Conservation (phyloP, 2,797 vertebrate genomes). For the Siniperca scherzeri region DNA sequence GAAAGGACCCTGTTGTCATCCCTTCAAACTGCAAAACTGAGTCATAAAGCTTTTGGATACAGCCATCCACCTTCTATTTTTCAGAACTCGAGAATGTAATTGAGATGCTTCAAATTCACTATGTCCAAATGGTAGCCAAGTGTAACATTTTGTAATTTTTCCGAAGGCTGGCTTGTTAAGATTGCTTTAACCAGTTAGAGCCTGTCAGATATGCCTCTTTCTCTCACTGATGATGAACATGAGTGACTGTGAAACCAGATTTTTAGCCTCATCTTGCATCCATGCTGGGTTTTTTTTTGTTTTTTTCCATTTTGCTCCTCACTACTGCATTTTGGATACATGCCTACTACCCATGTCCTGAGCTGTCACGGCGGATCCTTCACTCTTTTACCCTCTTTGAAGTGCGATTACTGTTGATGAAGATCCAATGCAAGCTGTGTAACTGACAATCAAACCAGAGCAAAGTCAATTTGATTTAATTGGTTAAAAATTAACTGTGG, state of each 20-base stretch:
- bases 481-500: constrained; percentile 68
- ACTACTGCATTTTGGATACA: constrained; percentile 37
- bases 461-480: constrained; percentile 76
- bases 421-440: constrained; percentile 70
- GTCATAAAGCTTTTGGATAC: constrained; percentile 52
- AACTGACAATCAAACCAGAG: constrained; percentile 71
- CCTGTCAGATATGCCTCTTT: constrained; percentile 53
- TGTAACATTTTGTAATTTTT: constrained; percentile 50
- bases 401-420: constrained; percentile 74
- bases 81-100: constrained; percentile 28
- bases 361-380: constrained; percentile 57
- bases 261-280: constrained; percentile 52
- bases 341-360: constrained; percentile 51
- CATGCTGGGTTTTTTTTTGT: neutral
- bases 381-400: constrained; percentile 63
- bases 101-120: constrained; percentile 53
- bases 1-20: constrained; percentile 33
- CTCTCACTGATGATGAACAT: constrained; percentile 38
- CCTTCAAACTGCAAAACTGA: constrained; percentile 60
- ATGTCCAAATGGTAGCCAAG: constrained; percentile 44
- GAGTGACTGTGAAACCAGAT: constrained; percentile 52
- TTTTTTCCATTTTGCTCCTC: constrained; percentile 5
- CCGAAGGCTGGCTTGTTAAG: constrained; percentile 57
- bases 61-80: constrained; percentile 34
- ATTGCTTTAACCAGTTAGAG: constrained; percentile 56